Percentiles rank a stretch among this genome's conserved stretches.
Conservation (phyloP, 2,113 vertebrate species). For the Clarias macrocephalus region DNA sequence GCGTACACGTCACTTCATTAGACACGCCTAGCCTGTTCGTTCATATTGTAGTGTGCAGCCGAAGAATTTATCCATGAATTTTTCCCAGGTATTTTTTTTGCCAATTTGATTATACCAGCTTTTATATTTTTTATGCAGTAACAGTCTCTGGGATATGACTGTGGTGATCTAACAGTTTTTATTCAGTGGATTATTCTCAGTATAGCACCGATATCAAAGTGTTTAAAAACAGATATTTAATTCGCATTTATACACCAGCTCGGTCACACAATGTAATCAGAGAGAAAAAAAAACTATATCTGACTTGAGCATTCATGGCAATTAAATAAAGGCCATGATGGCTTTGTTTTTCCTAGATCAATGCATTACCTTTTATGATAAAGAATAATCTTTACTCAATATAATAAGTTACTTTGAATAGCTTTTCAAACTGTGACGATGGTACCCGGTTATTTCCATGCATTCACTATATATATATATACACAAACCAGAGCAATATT, state of each 20-base stretch:
- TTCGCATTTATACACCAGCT: background rate
- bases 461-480: no score
- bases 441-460: no score
- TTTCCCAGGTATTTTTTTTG: background rate
- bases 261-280: background rate
- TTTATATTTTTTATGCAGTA: background rate
- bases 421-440: background rate
- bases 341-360: background rate
- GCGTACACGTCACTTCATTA: background rate
- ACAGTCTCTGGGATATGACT: background rate
- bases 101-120: background rate
- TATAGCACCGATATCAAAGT: background rate
- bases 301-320: background rate
- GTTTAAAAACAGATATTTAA: background rate
- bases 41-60: no score
- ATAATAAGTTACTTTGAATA: background rate
- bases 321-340: background rate
- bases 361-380: background rate
- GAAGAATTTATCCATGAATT: no score
- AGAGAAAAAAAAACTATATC: background rate
- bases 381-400: background rate
- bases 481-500: no score
- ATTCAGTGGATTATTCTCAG: background rate
- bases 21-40: background rate
- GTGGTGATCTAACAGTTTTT: background rate